Base-by-base conservation (phyloP, 2,797 vertebrate genomes). In the Anguilla megastoma region DNA sequence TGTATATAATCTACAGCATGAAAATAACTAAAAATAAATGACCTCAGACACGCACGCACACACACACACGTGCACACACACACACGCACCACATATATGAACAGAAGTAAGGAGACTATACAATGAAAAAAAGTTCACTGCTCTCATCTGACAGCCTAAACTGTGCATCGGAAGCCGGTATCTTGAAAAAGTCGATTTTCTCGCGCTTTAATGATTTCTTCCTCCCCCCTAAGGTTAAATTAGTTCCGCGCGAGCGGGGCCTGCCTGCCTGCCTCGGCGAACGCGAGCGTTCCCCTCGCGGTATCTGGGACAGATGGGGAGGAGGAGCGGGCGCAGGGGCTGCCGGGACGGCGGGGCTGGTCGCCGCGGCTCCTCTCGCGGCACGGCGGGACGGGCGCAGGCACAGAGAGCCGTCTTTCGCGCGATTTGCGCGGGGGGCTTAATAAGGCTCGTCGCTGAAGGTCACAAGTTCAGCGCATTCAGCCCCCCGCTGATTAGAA, bases 221-320 rank as follows among this genome's bases (percentile, higher is more conserved):
- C 33, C 85, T 60, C 85, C 33, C 85, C 85, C 85, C 33, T 21
- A n/a, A 85, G 85, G 85, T 24, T 69, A 86, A 86, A 86, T 86
- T 86, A 86, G 85, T 86, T 69, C 56, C 48, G 85, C 85, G 27
- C 27, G 85, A 86, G 36, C 21, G 12, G 27, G 0, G 41, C 41
- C 41, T 45, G 41, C 41, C 41, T 1, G 50, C 16, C 18, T 2
- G 27, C n/a, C 18, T 60, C 54, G 52, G 24, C 41, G 8, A 27
- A 50, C 3, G 24, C 18, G 58, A 36, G 30, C 60, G 85, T 0
- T 5, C 58, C 41, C 27, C 56, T 66, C 21, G 58, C 21, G 48
- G 85, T 45, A 86, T 63, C 56, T n/a, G 36, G 85, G 85, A 69
- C 85, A 86, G 21, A n/a, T 5, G 54, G 56, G 85, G 58, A 56